Evolutionary conservation across 2,113 vertebrate species (phyloP), one percentile per base, ranked within the genome.

Genomic region (Tachycineta bicolor): DNA sequence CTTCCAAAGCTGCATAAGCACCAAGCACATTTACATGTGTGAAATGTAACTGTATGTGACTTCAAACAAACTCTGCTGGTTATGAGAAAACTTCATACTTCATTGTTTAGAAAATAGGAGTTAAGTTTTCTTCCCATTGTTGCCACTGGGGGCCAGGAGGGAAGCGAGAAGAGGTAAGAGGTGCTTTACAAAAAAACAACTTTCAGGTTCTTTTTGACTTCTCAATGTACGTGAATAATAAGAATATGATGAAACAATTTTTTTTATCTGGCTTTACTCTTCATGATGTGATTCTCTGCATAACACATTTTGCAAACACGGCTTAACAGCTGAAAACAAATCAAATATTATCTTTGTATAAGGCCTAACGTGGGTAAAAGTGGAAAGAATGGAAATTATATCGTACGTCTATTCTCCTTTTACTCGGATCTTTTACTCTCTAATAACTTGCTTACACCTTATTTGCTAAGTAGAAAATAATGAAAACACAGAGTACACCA

Each of bases 1-100:
- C 28, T 80, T 96, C 26, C 77, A 92, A 96, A 85, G 63, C 26
- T 89, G 68, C 84, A 7, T 74, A 91, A 84, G 47, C 3, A 2
- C 79, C n/a, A 67, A 95, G 79, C 52, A 81, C 82, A 37, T 84
- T 83, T 83, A 74, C 34, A 90, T 24, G 68, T 90, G 49, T n/a
- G 64, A 92, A 96, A 62, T 79, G 63, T 28, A 95, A 87, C 79
- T 22, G 3, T 69, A 77, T 89, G 85, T 29, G 65, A 90, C 91
- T 95, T 97, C 87, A 96, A 94, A 94, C 60, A 94, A 93, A 83
- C 29, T 14, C 49, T 49, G 26, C 41, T 83, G 37, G 46, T 90
- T 90, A 58, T 37, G 20, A 87, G 44, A 94, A 81, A 93, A 43
- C 25, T 28, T 82, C 59, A 46, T 58, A 74, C 18, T 91, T 87